Percentiles rank a stretch among this genome's conserved stretches.
Conservation (phyloP, 2,888 invertebrate genomes). For the Synergus japonicus region DNA sequence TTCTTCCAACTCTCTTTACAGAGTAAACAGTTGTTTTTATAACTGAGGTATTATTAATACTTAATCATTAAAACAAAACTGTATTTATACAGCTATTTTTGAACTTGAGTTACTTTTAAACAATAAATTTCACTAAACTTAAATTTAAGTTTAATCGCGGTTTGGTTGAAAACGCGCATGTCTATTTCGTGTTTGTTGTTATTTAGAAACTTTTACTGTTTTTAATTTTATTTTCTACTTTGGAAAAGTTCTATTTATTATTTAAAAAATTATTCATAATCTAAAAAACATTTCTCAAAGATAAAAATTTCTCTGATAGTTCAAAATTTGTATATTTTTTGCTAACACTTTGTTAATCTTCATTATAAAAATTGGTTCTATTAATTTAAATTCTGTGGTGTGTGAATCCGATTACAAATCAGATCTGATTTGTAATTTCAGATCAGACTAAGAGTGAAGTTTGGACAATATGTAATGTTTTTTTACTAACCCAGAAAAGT, state of each 20-base stretch:
- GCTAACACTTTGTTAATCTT: too few species aligned
- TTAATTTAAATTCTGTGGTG: background rate
- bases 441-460: background rate
- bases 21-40: background rate
- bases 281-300: too few species aligned
- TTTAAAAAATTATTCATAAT: too few species aligned
- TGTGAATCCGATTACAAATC: background rate
- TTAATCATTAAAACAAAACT: background rate
- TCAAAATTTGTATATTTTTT: too few species aligned
- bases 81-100: background rate
- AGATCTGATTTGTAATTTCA: background rate
- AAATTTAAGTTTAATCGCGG: background rate
- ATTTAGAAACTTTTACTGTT: background rate
- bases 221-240: background rate
- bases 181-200: slow-evolving; percentile 3
- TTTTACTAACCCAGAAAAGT: background rate
- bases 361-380: too few species aligned
- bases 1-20: background rate
- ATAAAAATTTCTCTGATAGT: too few species aligned
- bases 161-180: slow-evolving; percentile 1
- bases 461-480: background rate
- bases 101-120: background rate
- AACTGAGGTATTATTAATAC: background rate
- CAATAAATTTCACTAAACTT: background rate
- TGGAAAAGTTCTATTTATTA: background rate